phyloP scores from a whole-genome alignment of 2,888 invertebrate species.

The Chrysopilus asiliformis region DNA sequence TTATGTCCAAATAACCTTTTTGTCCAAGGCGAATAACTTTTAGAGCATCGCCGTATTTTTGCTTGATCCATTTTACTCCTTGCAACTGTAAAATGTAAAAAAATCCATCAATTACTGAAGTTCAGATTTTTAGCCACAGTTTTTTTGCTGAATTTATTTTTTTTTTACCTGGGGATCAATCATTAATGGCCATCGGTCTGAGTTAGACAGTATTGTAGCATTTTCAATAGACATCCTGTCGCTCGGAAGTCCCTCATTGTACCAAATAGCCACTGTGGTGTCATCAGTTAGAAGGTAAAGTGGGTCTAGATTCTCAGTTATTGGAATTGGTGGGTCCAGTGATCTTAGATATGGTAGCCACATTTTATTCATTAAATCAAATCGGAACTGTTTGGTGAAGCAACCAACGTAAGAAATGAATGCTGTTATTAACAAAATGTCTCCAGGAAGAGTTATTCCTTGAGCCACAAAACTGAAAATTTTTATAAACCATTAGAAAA shows the following conservation, averaged over 20 bases:
- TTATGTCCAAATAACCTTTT: conserved; percentile 78
- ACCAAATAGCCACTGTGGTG: conserved; percentile 89
- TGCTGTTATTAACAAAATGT: conserved; percentile 82
- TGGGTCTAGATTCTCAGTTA: conserved; percentile 80
- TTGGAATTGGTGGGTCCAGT: conserved; percentile 78
- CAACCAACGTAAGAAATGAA: conserved; percentile 96
- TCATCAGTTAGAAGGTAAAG: conserved; percentile 80
- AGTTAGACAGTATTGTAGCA: conserved; percentile 85
- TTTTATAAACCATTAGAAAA: no score
- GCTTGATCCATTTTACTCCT: conserved; percentile 95
- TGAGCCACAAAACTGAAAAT: conserved; percentile 64
- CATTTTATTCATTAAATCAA: conserved; percentile 74
- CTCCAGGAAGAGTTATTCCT: conserved; percentile 87
- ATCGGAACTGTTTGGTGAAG: conserved; percentile 85
- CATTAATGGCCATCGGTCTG: conserved; percentile 93
- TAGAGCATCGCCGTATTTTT: conserved; percentile 71
- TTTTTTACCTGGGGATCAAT: conserved; percentile 83
- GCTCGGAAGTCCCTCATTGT: conserved; percentile 89
- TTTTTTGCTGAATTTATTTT: no score
- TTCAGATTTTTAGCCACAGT: no score
- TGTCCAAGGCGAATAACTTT: conserved; percentile 80
- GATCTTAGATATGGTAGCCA: conserved; percentile 75
- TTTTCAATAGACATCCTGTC: conserved; percentile 97
- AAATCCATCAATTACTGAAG: no score
- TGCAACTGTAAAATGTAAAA: no score